A percentile compares a stretch with the other conserved stretches of the same genome.
phyloP scores from a whole-genome alignment of 2,888 invertebrate genomes.

The Ormyrus nitidulus region DNA sequence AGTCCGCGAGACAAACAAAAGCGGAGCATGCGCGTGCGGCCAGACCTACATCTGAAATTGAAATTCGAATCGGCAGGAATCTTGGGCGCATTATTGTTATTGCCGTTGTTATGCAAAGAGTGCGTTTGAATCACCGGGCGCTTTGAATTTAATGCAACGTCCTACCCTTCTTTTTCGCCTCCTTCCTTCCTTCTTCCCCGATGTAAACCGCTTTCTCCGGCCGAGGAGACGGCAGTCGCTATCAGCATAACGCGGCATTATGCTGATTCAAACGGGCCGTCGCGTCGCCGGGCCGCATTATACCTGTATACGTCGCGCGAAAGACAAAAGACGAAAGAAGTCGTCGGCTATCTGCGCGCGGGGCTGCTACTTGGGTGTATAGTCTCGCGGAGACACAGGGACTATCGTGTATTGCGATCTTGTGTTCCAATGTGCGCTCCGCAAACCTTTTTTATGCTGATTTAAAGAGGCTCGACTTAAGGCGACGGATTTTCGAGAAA shows the following conservation, averaged over 20 bases:
- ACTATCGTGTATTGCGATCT: too few relatives aligned
- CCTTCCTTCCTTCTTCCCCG: neutral
- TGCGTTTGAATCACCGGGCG: slow-evolving; percentile 9
- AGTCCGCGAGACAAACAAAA: neutral
- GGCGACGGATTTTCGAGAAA: too few relatives aligned
- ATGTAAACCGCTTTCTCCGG: slow-evolving; percentile 28
- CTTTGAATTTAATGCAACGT: slow-evolving; percentile 6
- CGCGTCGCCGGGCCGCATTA: neutral
- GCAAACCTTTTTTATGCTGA: too few relatives aligned
- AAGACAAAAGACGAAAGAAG: slow-evolving; percentile 39
- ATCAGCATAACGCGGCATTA: slow-evolving; percentile 39
- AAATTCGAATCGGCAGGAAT: slow-evolving; percentile 34
- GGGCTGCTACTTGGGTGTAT: neutral
- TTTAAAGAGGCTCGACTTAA: too few relatives aligned
- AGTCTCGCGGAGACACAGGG: too few relatives aligned
- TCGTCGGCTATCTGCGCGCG: neutral
- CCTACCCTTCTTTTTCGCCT: neutral
- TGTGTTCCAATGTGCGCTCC: too few relatives aligned
- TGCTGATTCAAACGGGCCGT: slow-evolving; percentile 23
- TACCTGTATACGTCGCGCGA: slow-evolving; percentile 2
- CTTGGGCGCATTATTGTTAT: slow-evolving; percentile 28
- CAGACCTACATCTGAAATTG: slow-evolving; percentile 29
- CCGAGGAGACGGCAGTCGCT: neutral
- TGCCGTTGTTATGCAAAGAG: slow-evolving; percentile 39
- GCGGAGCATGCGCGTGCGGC: too few relatives aligned